A percentile compares a stretch with the other conserved stretches of the same genome.
Evolutionary conservation across 1,140 invertebrate species (phyloP).

Genomic region (Mizuhopecten yessoensis): DNA sequence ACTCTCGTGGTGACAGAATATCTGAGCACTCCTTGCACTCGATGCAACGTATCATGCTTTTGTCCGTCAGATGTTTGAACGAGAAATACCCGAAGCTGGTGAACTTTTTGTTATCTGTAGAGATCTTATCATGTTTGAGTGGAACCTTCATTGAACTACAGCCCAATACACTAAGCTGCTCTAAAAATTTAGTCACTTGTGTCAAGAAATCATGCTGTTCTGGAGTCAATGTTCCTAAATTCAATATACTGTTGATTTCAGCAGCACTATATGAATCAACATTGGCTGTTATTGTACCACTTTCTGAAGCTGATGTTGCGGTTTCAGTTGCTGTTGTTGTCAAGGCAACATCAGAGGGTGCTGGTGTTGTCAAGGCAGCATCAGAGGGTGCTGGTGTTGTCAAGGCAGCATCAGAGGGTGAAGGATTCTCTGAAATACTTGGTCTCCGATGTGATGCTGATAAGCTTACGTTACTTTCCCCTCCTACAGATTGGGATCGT

Average conservation of each 20-base stretch:
- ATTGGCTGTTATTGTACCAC: not conserved
- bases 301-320: not conserved
- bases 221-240: not conserved
- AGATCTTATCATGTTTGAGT: not conserved
- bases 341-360: too few species aligned
- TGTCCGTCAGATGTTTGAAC: not conserved
- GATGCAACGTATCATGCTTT: not conserved
- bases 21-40: not conserved
- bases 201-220: not conserved
- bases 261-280: not conserved
- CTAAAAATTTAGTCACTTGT: not conserved
- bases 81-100: not conserved
- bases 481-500: not conserved
- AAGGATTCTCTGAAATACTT: not conserved
- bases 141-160: not conserved
- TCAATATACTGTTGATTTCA: not conserved
- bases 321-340: too few species aligned
- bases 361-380: too few species aligned
- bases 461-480: not conserved
- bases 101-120: not conserved
- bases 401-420: too few species aligned
- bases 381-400: too few species aligned
- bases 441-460: not conserved
- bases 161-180: not conserved
- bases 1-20: not conserved